Evolutionary conservation across 2,888 invertebrate species (phyloP).

Genomic region (Zele albiditarsus): DNA sequence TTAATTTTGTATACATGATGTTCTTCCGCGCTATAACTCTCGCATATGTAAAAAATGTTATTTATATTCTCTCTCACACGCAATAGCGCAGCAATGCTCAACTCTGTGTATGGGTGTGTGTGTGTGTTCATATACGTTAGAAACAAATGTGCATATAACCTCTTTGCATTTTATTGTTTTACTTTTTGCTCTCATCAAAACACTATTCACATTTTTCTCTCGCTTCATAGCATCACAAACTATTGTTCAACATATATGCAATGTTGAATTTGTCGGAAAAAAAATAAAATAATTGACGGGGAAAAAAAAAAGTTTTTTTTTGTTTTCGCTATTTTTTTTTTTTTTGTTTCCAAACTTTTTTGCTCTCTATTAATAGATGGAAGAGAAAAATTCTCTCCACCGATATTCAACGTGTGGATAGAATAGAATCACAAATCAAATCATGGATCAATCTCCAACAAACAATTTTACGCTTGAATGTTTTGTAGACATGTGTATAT

Average conservation of each 20-base stretch:
- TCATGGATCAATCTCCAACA: constrained; percentile 32
- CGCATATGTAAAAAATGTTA: too few species aligned
- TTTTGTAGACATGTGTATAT: background rate
- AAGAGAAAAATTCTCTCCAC: background rate
- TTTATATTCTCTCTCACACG: too few species aligned
- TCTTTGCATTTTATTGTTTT: too few species aligned
- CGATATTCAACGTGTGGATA: constrained; percentile 17
- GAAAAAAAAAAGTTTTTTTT: background rate
- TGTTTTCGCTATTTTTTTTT: background rate
- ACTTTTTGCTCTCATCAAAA: background rate
- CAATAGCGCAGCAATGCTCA: too few species aligned
- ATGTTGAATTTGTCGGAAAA: background rate
- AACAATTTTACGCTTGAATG: constrained; percentile 23
- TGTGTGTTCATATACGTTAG: too few species aligned
- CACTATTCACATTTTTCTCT: background rate
- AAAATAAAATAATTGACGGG: background rate
- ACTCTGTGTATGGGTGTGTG: too few species aligned
- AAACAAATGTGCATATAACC: too few species aligned
- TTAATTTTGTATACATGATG: background rate
- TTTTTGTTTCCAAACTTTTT: background rate
- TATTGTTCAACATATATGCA: background rate
- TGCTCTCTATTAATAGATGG: background rate
- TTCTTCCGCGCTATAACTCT: background rate
- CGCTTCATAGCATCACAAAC: background rate
- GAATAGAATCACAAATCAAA: constrained; percentile 27